A percentile compares a stretch with the other conserved stretches of the same genome.
phyloP scores from a whole-genome alignment of 2,797 vertebrate genomes.

The Gymnoscopelus braueri region DNA sequence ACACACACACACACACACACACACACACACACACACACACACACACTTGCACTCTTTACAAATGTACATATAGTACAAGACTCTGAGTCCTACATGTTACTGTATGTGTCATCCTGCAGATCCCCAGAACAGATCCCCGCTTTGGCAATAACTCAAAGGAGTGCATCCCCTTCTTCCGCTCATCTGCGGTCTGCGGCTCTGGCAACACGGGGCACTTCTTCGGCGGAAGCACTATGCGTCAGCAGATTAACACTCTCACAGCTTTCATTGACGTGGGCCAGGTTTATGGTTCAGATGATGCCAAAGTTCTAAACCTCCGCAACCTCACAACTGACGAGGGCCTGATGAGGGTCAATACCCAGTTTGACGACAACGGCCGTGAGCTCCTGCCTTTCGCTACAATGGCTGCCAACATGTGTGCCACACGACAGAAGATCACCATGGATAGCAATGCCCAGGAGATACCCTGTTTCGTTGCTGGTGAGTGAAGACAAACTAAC shows the following conservation, averaged over 20 bases:
- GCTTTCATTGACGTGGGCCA: conserved; percentile 85
- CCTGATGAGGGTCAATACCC: conserved; percentile 82
- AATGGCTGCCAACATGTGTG: conserved; percentile 70
- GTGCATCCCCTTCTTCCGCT: conserved; percentile 86
- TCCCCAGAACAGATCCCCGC: conserved; percentile 76
- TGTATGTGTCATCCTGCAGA: conserved; percentile 66
- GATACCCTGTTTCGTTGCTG: conserved; percentile 87
- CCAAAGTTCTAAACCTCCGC: conserved; percentile 73
- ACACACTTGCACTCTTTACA: not conserved
- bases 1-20: conserved; percentile 6
- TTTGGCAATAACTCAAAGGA: conserved; percentile 29
- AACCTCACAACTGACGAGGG: conserved; percentile 77
- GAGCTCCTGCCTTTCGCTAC: conserved; percentile 81
- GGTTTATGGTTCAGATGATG: conserved; percentile 81
- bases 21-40: conserved; percentile 1
- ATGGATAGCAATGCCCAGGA: conserved; percentile 35
- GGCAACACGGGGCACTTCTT: conserved; percentile 51
- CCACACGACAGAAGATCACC: conserved; percentile 73
- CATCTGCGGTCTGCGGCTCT: conserved; percentile 80
- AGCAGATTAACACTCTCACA: conserved; percentile 88
- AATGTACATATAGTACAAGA: not conserved
- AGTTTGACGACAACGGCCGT: conserved; percentile 73
- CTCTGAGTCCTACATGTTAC: not conserved
- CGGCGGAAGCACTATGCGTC: conserved; percentile 52
- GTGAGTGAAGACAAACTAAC: conserved; percentile 65